phyloP scores from a whole-genome alignment of 2,888 invertebrate genomes.

The Augochlorella aurata region DNA sequence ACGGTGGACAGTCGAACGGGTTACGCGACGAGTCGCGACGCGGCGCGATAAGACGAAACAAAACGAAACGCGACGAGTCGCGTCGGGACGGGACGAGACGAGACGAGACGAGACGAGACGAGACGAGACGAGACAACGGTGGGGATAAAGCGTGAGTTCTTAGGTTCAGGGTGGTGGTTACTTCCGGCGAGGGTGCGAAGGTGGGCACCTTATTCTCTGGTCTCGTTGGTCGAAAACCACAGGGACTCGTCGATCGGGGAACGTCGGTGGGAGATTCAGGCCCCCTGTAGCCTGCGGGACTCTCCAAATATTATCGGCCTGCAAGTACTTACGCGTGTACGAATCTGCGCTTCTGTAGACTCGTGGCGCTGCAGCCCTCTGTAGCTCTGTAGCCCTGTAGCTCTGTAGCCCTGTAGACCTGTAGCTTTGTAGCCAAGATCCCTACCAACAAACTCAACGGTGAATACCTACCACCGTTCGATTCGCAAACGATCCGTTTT shows the following conservation, averaged over 20 bases:
- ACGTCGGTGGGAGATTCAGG: conserved; percentile 47
- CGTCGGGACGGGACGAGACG: neutral
- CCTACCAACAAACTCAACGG: conserved; percentile 40
- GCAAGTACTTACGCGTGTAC: too few relatives aligned
- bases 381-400: too few relatives aligned
- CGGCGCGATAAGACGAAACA: neutral
- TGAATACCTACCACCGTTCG: conserved; percentile 24
- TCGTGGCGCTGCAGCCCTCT: too few relatives aligned
- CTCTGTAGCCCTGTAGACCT: too few relatives aligned
- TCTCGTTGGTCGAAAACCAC: conserved; percentile 72
- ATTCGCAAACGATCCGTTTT: conserved; percentile 46
- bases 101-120: neutral
- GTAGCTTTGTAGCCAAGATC: conserved; percentile 35
- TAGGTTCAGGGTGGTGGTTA: conserved; percentile 61
- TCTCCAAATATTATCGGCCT: too few relatives aligned
- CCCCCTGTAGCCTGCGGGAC: conserved; percentile 41
- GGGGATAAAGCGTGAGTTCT: conserved; percentile 57
- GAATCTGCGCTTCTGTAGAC: too few relatives aligned
- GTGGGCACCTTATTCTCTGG: conserved; percentile 69
- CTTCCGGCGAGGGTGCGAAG: conserved; percentile 70
- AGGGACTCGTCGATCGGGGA: conserved; percentile 55
- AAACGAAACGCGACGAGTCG: neutral
- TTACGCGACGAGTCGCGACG: conserved; percentile 24
- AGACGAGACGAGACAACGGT: conserved; percentile 33
- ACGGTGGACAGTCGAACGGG: conserved; percentile 47